These are phyloP conservation scores for Axea sp. DNA, from an alignment of 2,888 invertebrate species.

Conservation along the genomic window DNA sequence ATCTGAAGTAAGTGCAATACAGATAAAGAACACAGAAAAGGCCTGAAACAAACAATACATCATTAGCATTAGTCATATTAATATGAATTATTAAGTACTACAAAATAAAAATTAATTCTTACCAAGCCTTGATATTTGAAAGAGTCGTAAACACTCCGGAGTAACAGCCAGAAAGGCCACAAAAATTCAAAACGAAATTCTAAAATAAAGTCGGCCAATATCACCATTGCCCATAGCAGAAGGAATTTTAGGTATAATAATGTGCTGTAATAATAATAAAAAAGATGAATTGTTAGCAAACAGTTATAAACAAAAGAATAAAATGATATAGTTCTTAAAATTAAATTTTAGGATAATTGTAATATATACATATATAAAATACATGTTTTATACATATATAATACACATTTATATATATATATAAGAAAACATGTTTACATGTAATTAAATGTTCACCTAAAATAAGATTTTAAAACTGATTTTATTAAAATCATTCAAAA, in stretches of 20 bases:
- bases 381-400: no score
- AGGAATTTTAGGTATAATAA: constrained; percentile 97
- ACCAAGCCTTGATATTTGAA: constrained; percentile 99
- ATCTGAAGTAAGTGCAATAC: constrained; percentile 98
- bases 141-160: constrained; percentile 97
- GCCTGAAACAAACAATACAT: constrained; percentile 84
- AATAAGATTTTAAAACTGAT: no score
- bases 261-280: constrained; percentile 89
- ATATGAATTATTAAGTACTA: no score
- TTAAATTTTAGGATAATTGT: no score
- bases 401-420: no score
- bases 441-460: no score
- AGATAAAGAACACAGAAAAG: constrained; percentile 98
- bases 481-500: no score
- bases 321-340: no score
- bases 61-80: no score
- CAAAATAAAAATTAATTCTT: constrained; percentile 76
- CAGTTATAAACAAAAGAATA: background rate
- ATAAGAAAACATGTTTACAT: no score
- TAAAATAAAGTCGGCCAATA: constrained; percentile 96
- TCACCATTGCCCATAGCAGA: constrained; percentile 95
- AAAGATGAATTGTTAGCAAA: no score
- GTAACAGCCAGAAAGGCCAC: constrained; percentile 98
- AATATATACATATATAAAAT: no score
- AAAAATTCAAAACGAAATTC: constrained; percentile 99